Evolutionary conservation across 2,888 invertebrate species (phyloP).

Genomic region (Drosophila paranaensis): DNA sequence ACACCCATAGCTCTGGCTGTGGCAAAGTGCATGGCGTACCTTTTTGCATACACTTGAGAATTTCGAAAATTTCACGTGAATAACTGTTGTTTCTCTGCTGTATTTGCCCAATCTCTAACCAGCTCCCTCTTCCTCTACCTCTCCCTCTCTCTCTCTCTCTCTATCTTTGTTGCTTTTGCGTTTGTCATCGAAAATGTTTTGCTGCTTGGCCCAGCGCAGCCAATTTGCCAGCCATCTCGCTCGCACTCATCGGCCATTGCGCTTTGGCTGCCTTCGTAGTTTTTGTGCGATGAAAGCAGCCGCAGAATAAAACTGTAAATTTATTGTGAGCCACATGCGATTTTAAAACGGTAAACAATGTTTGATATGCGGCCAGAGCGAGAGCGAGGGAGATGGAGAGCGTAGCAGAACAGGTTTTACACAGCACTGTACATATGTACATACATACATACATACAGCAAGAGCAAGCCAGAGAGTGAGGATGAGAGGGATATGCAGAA

Average conservation of each 20-base stretch:
- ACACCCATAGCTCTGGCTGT: neutral
- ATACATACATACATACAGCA: neutral
- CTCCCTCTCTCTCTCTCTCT: neutral
- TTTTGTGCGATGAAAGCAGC: conserved; percentile 35
- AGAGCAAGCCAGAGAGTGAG: neutral
- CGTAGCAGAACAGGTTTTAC: neutral
- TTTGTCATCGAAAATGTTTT: conserved; percentile 67
- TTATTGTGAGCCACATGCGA: conserved; percentile 65
- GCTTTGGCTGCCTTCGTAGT: neutral
- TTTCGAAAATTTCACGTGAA: conserved; percentile 53
- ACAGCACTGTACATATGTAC: neutral
- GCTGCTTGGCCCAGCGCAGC: conserved; percentile 51
- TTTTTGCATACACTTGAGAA: conserved; percentile 51
- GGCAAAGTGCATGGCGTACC: conserved; percentile 22
- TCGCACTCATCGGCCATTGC: neutral
- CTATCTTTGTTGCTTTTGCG: conserved; percentile 48
- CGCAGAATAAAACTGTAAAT: conserved; percentile 53
- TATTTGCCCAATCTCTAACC: neutral
- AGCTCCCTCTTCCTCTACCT: neutral
- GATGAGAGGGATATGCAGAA: neutral
- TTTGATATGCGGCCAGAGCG: conserved; percentile 8
- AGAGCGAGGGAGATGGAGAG: neutral
- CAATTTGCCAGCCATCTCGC: conserved; percentile 47
- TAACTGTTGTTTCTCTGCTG: conserved; percentile 40
- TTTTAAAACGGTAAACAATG: conserved; percentile 62